Conservation (phyloP, 2,888 invertebrate species). For the Rapana venosa region DNA sequence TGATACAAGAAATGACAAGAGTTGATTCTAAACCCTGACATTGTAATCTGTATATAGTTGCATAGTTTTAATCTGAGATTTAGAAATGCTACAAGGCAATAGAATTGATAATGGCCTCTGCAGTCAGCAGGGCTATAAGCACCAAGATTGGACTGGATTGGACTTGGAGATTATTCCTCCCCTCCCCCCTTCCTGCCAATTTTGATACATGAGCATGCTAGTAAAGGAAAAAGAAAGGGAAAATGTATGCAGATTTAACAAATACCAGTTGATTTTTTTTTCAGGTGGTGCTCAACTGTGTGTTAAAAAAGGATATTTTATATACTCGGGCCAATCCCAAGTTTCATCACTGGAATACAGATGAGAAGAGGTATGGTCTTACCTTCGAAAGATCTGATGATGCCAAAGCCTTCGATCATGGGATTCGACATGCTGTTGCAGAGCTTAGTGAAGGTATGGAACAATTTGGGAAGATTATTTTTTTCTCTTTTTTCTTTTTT, state of each 20-base stretch:
- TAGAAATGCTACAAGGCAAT: background rate
- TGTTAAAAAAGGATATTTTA: conserved; percentile 95
- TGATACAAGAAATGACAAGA: no score
- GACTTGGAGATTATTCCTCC: no score
- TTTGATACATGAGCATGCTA: no score
- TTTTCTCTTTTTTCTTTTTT: no score
- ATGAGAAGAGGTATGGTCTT: conserved; percentile 95
- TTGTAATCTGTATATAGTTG: no score
- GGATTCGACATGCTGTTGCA: conserved; percentile 91
- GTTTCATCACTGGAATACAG: conserved; percentile 98
- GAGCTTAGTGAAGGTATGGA: conserved; percentile 92
- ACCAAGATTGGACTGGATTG: no score
- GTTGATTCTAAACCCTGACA: no score
- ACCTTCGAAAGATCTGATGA: conserved; percentile 96
- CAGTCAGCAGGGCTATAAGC: background rate
- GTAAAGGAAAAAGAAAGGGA: no score
- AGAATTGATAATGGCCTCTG: background rate
- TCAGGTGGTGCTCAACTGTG: conserved; percentile 94
- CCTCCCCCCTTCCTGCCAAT: no score
- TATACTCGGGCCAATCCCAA: conserved; percentile 98
- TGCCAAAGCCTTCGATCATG: conserved; percentile 95
- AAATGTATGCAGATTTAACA: no score
- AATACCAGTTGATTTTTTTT: conserved; percentile 39
- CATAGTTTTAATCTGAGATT: no score
- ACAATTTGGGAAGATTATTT: background rate